Base-by-base conservation (phyloP, 2,113 vertebrate species). In the Platanista minor region DNA sequence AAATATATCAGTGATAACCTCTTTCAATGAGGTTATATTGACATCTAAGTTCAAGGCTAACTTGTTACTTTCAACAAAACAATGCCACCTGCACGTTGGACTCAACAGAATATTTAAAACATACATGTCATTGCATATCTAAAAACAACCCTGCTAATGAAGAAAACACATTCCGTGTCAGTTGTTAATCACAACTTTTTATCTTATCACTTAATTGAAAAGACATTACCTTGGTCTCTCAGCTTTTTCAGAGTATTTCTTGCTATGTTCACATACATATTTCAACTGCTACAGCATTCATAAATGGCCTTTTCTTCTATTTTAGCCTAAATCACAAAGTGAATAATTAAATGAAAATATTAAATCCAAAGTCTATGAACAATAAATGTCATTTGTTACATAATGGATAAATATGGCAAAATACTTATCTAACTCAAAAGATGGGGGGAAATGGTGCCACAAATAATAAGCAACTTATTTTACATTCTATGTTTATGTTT, bases 201-300 rank as follows among this genome's bases (percentile, higher is more conserved):
- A 85, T 46, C 62, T 71, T 49, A 49, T 36, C 49, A 64, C 13
- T 88, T 83, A 88, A 98, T 98, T 33, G 95, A 91, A 96, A 98
- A n/a, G 62, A 92, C 43, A 80, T 91, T 95, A 90, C 84, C 98
- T 94, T 98, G 98, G 89, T 99, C 98, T 98, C 98, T 99, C 64
- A 99, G 97, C 92, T 97, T 99, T 98, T 99, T 99, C 33, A 99
- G 98, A 8, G 98, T 98, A 88, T 99, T 99, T 90, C 99, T 98
- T 54, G 99, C 99, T 94, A 99, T 96, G 64, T 99, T 99, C 89
- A 99, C 94, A 96, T 99, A 99, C 96, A 99, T 99, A 27, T 99
- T 98, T 97, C 98, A 99, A 98, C 98, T 99, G 67, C 98, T 86
- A 93, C 98, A 99, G 80, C 98, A 98, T 69, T 99, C 98, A 98